Evolutionary conservation across 2,113 vertebrate genomes (phyloP).

Genomic region (Nothoprocta pentlandii): DNA sequence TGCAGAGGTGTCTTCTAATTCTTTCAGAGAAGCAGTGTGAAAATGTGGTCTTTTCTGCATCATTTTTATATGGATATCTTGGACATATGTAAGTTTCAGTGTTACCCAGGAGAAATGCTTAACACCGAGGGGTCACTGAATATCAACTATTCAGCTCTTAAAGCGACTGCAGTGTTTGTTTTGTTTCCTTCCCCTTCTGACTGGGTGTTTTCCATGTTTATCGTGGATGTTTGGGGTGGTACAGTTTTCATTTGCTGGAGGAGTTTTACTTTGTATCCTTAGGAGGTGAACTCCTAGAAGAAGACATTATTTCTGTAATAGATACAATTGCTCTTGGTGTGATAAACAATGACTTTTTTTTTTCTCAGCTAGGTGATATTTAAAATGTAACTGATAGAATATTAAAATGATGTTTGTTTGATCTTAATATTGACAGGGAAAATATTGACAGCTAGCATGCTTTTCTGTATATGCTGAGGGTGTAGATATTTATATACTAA

Average conservation of each 20-base stretch:
- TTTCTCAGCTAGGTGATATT: neutral
- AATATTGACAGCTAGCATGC: neutral
- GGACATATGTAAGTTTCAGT: neutral
- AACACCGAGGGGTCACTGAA: neutral
- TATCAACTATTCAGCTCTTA: neutral
- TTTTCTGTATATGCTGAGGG: slow-evolving; percentile 15
- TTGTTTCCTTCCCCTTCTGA: neutral
- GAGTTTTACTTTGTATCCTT: neutral
- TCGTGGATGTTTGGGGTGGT: neutral
- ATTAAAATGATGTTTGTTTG: neutral
- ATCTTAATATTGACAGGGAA: neutral
- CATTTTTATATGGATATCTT: neutral
- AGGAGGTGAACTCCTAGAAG: neutral
- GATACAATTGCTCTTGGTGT: neutral
- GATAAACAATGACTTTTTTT: neutral
- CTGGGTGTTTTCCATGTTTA: neutral
- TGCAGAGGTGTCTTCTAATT: neutral
- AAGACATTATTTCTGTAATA: neutral
- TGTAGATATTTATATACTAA: neutral
- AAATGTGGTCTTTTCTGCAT: neutral
- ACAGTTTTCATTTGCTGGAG: neutral
- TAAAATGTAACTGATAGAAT: neutral
- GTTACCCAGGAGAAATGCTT: neutral
- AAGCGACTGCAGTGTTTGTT: neutral
- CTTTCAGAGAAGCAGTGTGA: neutral